Base-by-base conservation (phyloP, 2,113 vertebrate species). In the Callopanchax toddi region DNA sequence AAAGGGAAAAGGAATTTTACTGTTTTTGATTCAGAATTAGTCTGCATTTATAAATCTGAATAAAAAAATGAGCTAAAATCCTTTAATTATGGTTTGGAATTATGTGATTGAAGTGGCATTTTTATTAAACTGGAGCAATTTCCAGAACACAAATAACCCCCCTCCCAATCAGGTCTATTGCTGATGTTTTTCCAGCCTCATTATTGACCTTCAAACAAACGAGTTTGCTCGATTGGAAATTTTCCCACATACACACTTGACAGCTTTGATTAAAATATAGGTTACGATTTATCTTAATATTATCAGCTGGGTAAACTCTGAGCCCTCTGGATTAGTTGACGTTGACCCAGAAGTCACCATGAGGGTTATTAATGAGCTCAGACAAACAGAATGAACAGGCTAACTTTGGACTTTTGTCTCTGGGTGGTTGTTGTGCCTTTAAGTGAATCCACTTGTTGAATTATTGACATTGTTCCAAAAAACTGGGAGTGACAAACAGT, bases 311-410 rank as follows among this genome's bases (percentile, higher is more conserved):
- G 26, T 58, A 39, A 69, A 54, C 69, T n/a, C n/a, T n/a, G n/a
- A n/a, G n/a, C n/a, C 36, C n/a, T 44, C 77, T 57, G 70, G 42
- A 50, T 81, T 55, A 73, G 56, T n/a, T 37, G 54, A 43, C 17
- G 0, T 22, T 63, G 74, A 72, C 67, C 54, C 46, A 12, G 51
- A 37, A 37, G 58, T 26, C 57, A 68, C 78, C 67, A 44, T 54
- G 29, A 15, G 39, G 58, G 57, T 81, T 48, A 74, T 76, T 85
- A 56, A 83, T 82, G 53, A 49, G 17, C 34, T 37, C 60, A 71
- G 72, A 78, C 49, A 70, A 60, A 50, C 8, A 40, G 0, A 42
- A 59, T 29, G 17, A 60, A 16, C 37, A 21, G 10, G 2, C 1
- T 20, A 49, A 57, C 43, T 8, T 51, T 36, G 42, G 37, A 68